phyloP scores from a whole-genome alignment of 1,140 invertebrate genomes.

The Planococcus citri region DNA sequence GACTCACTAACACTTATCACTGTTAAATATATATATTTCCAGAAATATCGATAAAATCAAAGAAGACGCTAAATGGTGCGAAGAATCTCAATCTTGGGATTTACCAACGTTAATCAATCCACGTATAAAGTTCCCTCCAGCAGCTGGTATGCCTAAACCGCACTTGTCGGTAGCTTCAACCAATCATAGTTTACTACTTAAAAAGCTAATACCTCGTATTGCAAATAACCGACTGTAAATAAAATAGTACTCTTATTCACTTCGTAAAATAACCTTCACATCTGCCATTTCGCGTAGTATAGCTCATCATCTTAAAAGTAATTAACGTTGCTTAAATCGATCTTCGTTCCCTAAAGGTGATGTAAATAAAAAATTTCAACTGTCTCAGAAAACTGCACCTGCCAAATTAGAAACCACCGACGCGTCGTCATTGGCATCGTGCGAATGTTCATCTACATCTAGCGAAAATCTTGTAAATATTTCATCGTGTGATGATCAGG shows the following conservation, averaged over 20 bases:
- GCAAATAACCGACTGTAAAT: background rate
- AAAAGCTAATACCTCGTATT: background rate
- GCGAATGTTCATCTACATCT: background rate
- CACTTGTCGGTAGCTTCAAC: no score
- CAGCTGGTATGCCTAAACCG: conserved; percentile 34
- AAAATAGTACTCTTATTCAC: no score
- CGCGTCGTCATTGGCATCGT: background rate
- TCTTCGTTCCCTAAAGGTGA: conserved; percentile 1
- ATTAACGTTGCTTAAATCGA: background rate
- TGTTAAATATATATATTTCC: conserved; percentile 24
- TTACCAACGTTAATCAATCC: conserved; percentile 51
- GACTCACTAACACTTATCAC: no score
- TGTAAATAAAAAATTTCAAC: conserved; percentile 9
- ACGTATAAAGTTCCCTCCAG: conserved; percentile 54
- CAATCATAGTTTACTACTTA: no score
- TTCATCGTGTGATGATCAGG: background rate
- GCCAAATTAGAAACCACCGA: conserved; percentile 12
- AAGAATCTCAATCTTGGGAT: conserved; percentile 57
- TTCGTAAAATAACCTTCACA: no score
- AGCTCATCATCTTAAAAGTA: background rate
- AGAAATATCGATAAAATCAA: conserved; percentile 54
- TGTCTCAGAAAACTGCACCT: conserved; percentile 13
- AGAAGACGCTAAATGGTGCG: conserved; percentile 59
- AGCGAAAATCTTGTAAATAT: conserved; percentile 11
- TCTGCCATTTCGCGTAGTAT: no score